Conservation (phyloP, 2,113 vertebrate genomes). For the Proteles cristata region DNA sequence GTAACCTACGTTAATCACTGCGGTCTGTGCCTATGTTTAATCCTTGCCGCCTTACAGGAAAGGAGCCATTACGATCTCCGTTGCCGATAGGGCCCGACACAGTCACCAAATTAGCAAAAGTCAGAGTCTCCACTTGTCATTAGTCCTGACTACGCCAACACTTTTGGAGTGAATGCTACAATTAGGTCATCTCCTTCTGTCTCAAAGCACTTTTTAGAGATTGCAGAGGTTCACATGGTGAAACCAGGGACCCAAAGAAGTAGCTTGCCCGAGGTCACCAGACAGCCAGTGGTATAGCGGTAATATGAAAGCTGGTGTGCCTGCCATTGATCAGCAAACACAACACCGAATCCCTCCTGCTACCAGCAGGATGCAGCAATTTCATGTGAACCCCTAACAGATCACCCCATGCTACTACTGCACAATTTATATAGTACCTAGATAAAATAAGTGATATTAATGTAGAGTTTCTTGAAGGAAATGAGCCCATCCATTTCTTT, state of each 20-base stretch:
- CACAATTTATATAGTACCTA: slow-evolving; percentile 58
- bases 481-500: slow-evolving; percentile 69
- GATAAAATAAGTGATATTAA: slow-evolving; percentile 70
- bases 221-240: neutral
- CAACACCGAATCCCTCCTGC: neutral
- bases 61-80: neutral
- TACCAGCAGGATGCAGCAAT: neutral
- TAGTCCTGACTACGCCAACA: neutral
- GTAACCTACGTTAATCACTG: neutral
- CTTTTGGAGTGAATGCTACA: neutral
- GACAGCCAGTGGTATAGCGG: neutral
- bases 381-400: neutral
- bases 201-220: neutral
- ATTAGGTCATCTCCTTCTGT: neutral
- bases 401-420: neutral
- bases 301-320: neutral
- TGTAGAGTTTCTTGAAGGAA: slow-evolving; percentile 66
- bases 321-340: neutral
- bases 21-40: neutral
- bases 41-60: neutral
- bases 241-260: neutral
- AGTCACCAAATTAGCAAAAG: neutral
- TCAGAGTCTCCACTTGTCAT: neutral
- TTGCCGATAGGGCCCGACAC: neutral
- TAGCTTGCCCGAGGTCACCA: neutral